phyloP scores from a whole-genome alignment of 2,797 vertebrate genomes.

The Falco peregrinus region DNA sequence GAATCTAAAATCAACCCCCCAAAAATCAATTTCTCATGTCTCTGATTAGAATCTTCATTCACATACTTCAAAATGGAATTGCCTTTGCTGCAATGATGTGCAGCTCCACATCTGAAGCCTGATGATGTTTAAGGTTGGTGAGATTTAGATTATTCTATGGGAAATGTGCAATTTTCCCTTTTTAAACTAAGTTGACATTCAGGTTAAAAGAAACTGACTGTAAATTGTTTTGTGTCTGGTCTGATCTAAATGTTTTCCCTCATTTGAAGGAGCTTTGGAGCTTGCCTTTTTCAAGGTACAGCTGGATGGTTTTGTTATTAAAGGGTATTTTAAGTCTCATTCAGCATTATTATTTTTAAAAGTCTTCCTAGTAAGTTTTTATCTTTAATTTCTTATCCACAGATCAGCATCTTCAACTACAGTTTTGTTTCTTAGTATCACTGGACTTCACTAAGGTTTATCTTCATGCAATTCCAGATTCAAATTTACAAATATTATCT shows the following conservation, averaged over 20 bases:
- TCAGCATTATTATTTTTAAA: conserved; percentile 1
- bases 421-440: conserved; percentile 1
- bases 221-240: not conserved
- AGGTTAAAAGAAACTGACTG: not conserved
- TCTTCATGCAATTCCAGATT: conserved; percentile 14
- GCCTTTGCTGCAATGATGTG: not conserved
- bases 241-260: not conserved
- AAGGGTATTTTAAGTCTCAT: not conserved
- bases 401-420: conserved; percentile 36
- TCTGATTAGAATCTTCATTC: not conserved
- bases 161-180: not conserved
- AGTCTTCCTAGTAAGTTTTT: not conserved
- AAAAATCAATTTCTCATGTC: not conserved
- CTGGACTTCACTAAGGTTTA: not conserved
- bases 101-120: not conserved
- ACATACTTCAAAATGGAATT: not conserved
- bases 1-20: not conserved
- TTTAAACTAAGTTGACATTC: not conserved
- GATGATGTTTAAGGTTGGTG: not conserved
- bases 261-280: not conserved
- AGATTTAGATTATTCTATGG: not conserved
- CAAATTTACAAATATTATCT: conserved; percentile 26
- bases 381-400: conserved; percentile 34
- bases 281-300: not conserved
- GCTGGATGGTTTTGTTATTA: not conserved